phyloP scores from a whole-genome alignment of 2,888 invertebrate genomes.

The Neocrepidodera transversa region DNA sequence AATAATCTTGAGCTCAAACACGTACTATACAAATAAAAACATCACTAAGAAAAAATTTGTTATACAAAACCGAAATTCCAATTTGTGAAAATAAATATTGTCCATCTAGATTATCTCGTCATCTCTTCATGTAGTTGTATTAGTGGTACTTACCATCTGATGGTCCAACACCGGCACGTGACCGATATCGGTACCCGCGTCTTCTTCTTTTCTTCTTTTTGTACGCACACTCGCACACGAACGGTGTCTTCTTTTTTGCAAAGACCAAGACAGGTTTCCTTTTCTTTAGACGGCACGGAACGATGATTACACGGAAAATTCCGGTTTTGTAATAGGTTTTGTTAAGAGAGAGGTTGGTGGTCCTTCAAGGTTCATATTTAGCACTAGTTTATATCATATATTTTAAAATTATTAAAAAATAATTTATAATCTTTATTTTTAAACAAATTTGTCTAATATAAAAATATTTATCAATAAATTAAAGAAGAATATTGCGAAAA shows the following conservation, averaged over 20 bases:
- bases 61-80: too few species aligned
- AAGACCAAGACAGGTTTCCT: conserved; percentile 23
- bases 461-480: too few species aligned
- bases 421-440: too few species aligned
- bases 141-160: conserved; percentile 13
- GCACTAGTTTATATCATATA: too few species aligned
- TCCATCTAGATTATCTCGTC: not conserved
- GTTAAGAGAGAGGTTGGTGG: conserved; percentile 15
- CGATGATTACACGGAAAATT: conserved; percentile 17
- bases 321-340: conserved; percentile 15
- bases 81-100: too few species aligned
- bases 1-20: too few species aligned
- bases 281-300: conserved; percentile 15
- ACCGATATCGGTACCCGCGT: conserved; percentile 17
- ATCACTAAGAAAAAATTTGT: too few species aligned
- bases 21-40: too few species aligned
- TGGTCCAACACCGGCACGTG: conserved; percentile 24
- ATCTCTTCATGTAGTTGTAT: not conserved
- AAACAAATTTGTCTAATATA: too few species aligned
- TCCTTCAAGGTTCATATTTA: too few species aligned
- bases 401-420: too few species aligned
- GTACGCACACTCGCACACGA: conserved; percentile 12
- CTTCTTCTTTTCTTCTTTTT: conserved; percentile 15
- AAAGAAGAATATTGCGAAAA: not conserved
- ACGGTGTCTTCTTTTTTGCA: conserved; percentile 19